Percentiles rank a stretch among this genome's conserved stretches.
Evolutionary conservation across 2,888 invertebrate genomes (phyloP).

Genomic region (Pyralis farinalis): DNA sequence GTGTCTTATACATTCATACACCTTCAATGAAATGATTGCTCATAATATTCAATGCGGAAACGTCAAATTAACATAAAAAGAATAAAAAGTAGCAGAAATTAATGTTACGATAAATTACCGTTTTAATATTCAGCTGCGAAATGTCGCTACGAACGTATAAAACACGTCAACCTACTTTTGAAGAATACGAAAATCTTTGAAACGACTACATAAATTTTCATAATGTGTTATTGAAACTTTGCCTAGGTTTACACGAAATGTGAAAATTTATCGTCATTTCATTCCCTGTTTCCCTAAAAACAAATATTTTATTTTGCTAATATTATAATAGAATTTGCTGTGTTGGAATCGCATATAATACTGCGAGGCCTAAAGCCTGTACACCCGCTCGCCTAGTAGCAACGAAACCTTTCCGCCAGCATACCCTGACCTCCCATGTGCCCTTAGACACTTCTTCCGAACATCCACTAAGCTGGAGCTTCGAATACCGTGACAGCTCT

Average conservation of each 20-base stretch:
- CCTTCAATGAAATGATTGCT: not conserved
- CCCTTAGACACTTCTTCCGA: slow-evolving; percentile 23
- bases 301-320: slow-evolving; percentile 47
- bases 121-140: not conserved
- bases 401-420: slow-evolving; percentile 36
- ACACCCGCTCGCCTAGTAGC: slow-evolving; percentile 41
- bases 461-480: slow-evolving; percentile 28
- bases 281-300: slow-evolving; percentile 27
- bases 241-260: slow-evolving; percentile 12
- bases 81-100: not conserved
- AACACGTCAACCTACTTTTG: slow-evolving; percentile 5
- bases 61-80: not conserved
- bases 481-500: slow-evolving; percentile 43
- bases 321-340: slow-evolving; percentile 45
- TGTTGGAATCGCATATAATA: slow-evolving; percentile 50
- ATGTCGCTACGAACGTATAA: slow-evolving; percentile 9
- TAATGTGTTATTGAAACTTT: slow-evolving; percentile 4
- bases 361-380: slow-evolving; percentile 32
- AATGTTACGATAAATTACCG: not conserved
- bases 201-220: slow-evolving; percentile 7
- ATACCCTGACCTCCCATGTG: slow-evolving; percentile 28
- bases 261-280: slow-evolving; percentile 19
- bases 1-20: too few relatives aligned
- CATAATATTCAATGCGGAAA: not conserved
- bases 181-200: not conserved